Base-by-base conservation (phyloP, 1,140 invertebrate species). In the Drosophila kepulauana region DNA sequence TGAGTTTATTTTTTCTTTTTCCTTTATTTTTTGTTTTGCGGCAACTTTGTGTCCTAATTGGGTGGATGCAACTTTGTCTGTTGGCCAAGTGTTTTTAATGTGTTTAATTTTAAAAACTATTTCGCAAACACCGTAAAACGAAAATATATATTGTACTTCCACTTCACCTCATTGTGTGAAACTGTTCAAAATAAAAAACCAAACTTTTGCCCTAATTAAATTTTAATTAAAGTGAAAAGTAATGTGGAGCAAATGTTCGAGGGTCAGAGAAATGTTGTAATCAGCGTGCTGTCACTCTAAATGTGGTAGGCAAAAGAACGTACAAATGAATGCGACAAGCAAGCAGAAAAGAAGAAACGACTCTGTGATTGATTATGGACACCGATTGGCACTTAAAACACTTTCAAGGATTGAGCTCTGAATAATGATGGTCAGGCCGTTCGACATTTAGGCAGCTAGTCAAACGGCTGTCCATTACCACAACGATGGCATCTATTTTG, bases 311-410 rank as follows among this genome's bases (percentile, higher is more conserved):
- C 61, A 35, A 8, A 4, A 11, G 13, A 15, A 52, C 16, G n/a
- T 28, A 13, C 4, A 45, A 67, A 54, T 49, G 48, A 49, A 35
- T 58, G 48, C 16, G 20, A 33, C 25, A 43, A 41, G 15, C 13
- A 64, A 20, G 30, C 35, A 10, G 2, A 41, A 33, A 56, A 15
- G 6, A 64, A 33, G 30, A 73, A 63, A 56, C 65, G 51, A 63
- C 58, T 61, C 65, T 59, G 70, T 84, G 84, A 84, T 88, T 88
- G 84, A 88, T 88, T 88, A 88, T 78, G 78, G 74, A 88, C 84
- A 88, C 66, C 65, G 81, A 78, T 88, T 72, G 57, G 59, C 84
- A 87, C 84, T 87, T 72, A 43, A 77, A 81, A 59, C 15, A 63
- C 58, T 46, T 52, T n/a, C 20, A 59, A 38, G 61, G 30, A 49